Base-by-base conservation (phyloP, 2,113 vertebrate species). In the Vulpes ferrilata region DNA sequence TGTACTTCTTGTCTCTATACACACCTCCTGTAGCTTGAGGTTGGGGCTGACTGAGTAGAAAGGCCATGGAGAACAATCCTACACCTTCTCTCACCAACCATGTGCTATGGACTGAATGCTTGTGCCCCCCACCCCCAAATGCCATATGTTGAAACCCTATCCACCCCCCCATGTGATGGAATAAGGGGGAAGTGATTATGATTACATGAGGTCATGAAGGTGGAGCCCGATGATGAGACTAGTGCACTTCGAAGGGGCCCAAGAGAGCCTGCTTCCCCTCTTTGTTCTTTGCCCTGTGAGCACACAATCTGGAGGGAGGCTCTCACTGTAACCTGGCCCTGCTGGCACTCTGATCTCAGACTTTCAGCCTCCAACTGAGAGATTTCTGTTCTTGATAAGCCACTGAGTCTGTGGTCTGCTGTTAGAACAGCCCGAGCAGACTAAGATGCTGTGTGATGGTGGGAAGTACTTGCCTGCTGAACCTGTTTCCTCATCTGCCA, bases 21-120 rank as follows among this genome's bases (percentile, higher is more conserved):
- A n/a, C 0, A 5, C 25, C 5, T 23, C 4, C 0, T 8, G 10
- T 3, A 19, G 25, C 22, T 22, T 30, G 51, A 51, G 22, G 11
- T 23, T 22, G 22, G 10, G 9, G 64, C 38, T 38, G 5, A 57
- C 62, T 0, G 0, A n/a, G 27, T 27, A 16, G 65, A 11, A 51
- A 81, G 65, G 17, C 8, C 35, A 4, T 0, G 7, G 62, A 48
- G 22, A 7, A 1, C 9, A 11, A 1, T 17, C 32, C 2, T 59
- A 38, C 10, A 11, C 23, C 15, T 80, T 38, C 48, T 20, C 23
- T 17, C 23, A 13, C 25, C 11, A 20, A 6, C 19, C 6, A 6
- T 5, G 13, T 27, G 20, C 53, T n/a, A 35, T 8, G 25, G 59
- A 73, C 38, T 16, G 67, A 76, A 60, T 32, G 17, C 5, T 10